Conservation (phyloP, 2,888 invertebrate species). For the Amitus sp. region DNA sequence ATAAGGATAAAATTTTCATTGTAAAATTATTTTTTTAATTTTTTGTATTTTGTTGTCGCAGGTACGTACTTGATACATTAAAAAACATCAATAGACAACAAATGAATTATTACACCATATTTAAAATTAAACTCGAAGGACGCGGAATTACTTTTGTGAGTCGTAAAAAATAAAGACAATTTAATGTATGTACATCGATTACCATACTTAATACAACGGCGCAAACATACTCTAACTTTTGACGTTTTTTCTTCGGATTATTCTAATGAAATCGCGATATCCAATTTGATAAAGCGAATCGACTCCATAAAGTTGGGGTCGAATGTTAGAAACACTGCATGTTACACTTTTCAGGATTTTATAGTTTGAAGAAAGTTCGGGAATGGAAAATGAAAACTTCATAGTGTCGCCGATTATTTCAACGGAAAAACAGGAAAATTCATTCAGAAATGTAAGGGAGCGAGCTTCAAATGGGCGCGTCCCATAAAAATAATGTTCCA, state of each 20-base stretch:
- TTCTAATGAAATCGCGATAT: not conserved
- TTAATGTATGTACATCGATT: not conserved
- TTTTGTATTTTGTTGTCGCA: not conserved
- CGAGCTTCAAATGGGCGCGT: not conserved
- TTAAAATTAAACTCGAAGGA: not conserved
- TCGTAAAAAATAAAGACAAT: not conserved
- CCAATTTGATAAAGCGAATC: not conserved
- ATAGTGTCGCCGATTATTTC: not conserved
- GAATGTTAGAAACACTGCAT: not conserved
- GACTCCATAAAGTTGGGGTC: not conserved
- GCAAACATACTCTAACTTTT: not conserved
- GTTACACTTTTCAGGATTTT: not conserved
- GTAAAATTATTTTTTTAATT: not conserved
- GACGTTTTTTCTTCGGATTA: not conserved
- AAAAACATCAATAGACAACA: conserved; percentile 1
- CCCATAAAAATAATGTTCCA: not conserved
- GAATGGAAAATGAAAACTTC: not conserved
- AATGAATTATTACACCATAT: not conserved
- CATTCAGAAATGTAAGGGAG: too few relatives aligned
- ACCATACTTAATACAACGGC: not conserved
- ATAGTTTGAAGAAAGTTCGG: not conserved
- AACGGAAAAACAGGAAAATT: too few relatives aligned
- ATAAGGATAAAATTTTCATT: too few relatives aligned
- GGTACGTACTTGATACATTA: not conserved
- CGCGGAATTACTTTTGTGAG: not conserved